Conservation (phyloP, 2,113 vertebrate genomes). For the Callithrix jacchus region DNA sequence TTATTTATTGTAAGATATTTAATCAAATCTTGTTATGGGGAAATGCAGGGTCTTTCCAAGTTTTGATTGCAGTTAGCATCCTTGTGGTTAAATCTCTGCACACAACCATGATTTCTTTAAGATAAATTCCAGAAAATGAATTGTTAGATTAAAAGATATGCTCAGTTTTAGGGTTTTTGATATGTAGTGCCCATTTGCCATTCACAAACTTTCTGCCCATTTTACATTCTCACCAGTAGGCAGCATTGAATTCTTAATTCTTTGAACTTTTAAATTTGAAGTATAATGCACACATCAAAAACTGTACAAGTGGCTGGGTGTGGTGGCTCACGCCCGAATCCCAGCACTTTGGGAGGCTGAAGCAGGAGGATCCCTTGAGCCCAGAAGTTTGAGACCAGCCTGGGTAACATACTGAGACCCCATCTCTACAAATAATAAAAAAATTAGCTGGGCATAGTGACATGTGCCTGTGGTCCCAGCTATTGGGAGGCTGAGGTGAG, state of each 20-base stretch:
- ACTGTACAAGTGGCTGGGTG: neutral
- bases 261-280: neutral
- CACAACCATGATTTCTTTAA: neutral
- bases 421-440: neutral
- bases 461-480: neutral
- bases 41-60: slow-evolving; percentile 51
- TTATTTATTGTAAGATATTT: neutral
- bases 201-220: neutral
- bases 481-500: neutral
- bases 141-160: neutral
- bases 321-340: neutral
- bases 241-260: neutral
- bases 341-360: neutral
- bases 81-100: slow-evolving; percentile 15
- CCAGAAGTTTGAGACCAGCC: neutral
- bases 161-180: neutral
- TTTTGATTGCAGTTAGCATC: neutral
- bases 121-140: neutral
- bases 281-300: neutral
- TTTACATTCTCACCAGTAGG: neutral
- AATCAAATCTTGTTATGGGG: slow-evolving; percentile 8
- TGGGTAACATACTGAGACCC: neutral
- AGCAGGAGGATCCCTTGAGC: neutral
- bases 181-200: neutral
- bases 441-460: neutral